Percentiles rank a stretch among this genome's conserved stretches.
These are phyloP conservation scores for Pseudoatta argentina DNA, from an alignment of 1,140 invertebrate species.

Conservation along the genomic window DNA sequence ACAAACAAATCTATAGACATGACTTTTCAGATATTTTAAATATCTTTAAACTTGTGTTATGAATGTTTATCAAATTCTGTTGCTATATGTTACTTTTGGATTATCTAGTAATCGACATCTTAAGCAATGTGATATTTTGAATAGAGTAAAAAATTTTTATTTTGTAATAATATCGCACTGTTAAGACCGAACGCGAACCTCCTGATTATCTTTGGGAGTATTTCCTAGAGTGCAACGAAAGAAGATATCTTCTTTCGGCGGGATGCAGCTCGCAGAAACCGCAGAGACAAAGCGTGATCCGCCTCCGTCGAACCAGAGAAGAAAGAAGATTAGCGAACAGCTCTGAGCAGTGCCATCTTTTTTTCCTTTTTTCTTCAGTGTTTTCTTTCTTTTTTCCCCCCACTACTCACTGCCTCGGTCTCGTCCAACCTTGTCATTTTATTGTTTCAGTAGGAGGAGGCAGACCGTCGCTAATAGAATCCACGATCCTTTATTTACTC, in stretches of 20 bases:
- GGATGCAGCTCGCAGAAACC: slow-evolving; percentile 71
- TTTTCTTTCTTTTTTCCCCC: neutral
- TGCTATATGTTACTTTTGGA: neutral
- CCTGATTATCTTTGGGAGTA: slow-evolving; percentile 68
- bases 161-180: slow-evolving; percentile 6
- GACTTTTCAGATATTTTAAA: neutral
- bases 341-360: slow-evolving; percentile 72
- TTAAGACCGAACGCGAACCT: slow-evolving; percentile 18
- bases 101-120: neutral
- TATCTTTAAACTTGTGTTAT: neutral
- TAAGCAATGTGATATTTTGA: neutral
- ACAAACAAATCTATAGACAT: too few species aligned
- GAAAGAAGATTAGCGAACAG: slow-evolving; percentile 76
- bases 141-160: slow-evolving; percentile 30
- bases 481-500: slow-evolving; percentile 79
- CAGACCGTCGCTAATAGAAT: slow-evolving; percentile 81
- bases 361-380: slow-evolving; percentile 23
- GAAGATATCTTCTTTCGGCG: slow-evolving; percentile 48
- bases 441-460: slow-evolving; percentile 58
- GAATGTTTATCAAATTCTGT: neutral
- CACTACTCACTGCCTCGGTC: slow-evolving; percentile 12
- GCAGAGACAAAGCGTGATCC: slow-evolving; percentile 79
- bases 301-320: slow-evolving; percentile 58
- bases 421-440: slow-evolving; percentile 63
- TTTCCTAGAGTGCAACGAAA: slow-evolving; percentile 12